These are phyloP conservation scores for Mobula birostris DNA, from an alignment of 2,113 vertebrate genomes.

Conservation along the genomic window DNA sequence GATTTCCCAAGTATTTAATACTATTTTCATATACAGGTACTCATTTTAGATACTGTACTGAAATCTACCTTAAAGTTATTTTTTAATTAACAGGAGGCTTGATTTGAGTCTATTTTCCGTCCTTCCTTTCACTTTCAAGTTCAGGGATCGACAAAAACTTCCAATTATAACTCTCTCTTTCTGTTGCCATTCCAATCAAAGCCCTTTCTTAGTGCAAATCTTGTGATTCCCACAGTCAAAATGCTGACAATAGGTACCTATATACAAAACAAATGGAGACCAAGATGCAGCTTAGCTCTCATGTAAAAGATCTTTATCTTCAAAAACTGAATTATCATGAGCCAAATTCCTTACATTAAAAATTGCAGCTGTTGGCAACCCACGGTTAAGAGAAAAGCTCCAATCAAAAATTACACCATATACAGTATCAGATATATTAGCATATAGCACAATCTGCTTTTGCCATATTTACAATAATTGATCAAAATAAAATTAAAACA, in stretches of 20 bases:
- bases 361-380: not conserved
- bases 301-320: not conserved
- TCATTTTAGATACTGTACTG: not conserved
- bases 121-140: not conserved
- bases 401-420: not conserved
- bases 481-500: not conserved
- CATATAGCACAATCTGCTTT: not conserved
- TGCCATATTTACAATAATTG: not conserved
- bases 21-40: not conserved
- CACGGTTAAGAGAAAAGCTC: not conserved
- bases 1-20: not conserved
- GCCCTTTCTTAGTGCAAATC: too few relatives aligned
- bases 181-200: too few relatives aligned
- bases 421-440: not conserved
- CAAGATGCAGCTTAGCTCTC: not conserved
- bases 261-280: not conserved
- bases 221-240: not conserved
- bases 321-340: not conserved
- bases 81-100: not conserved
- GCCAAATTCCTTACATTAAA: not conserved
- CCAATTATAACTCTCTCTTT: not conserved
- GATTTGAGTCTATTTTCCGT: not conserved
- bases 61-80: not conserved
- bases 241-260: not conserved
- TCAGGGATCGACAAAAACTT: not conserved